These are phyloP conservation scores for Hirtodrosophila cameraria DNA, from an alignment of 2,888 invertebrate species.

Conservation along the genomic window DNA sequence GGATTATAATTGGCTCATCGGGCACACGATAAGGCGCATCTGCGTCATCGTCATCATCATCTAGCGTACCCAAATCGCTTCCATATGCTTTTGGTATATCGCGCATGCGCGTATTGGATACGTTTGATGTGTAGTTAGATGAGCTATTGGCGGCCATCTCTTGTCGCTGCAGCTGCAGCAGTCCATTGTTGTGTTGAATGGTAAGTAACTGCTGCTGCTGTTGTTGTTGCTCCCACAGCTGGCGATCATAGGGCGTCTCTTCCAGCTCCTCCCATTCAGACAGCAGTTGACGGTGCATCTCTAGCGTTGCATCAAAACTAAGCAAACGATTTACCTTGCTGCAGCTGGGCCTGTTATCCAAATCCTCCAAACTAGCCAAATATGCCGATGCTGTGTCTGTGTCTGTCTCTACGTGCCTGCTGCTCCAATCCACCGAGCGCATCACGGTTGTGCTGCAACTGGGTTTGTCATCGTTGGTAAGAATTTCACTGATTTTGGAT, in stretches of 20 bases:
- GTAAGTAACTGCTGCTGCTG: not conserved
- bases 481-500: no score
- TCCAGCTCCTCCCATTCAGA: slow-evolving; percentile 91
- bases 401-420: no score
- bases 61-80: slow-evolving; percentile 77
- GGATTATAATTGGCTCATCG: slow-evolving; percentile 58
- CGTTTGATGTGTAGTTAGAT: not conserved
- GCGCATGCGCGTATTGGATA: slow-evolving; percentile 71
- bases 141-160: not conserved
- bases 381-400: no score
- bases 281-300: slow-evolving; percentile 88
- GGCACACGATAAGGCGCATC: not conserved
- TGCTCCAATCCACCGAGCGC: no score
- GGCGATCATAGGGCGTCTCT: not conserved
- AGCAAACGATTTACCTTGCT: no score
- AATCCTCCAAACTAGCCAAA: no score
- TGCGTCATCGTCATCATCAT: slow-evolving; percentile 40
- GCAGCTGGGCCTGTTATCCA: no score
- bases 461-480: no score
- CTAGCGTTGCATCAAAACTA: slow-evolving; percentile 72
- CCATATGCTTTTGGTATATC: slow-evolving; percentile 84
- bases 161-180: not conserved
- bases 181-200: no score
- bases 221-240: not conserved
- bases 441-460: no score